Conservation (phyloP, 2,888 invertebrate genomes). For the Metallyticus violacea region DNA sequence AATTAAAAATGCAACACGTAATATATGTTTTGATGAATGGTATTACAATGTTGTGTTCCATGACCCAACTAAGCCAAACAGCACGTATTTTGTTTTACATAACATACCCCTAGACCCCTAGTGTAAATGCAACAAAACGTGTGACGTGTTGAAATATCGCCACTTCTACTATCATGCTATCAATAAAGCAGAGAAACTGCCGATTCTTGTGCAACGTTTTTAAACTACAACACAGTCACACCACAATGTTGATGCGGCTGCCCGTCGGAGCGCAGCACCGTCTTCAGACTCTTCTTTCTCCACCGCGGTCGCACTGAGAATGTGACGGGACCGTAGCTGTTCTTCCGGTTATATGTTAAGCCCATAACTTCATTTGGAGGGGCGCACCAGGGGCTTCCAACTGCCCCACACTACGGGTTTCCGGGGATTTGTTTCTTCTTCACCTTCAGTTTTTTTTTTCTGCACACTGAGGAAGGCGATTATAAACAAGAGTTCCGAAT, state of each 20-base stretch:
- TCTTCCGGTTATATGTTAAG: slow-evolving; percentile 25
- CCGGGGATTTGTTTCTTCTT: background rate
- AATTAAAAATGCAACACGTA: too few relatives aligned
- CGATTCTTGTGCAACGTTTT: too few relatives aligned
- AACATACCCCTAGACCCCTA: too few relatives aligned
- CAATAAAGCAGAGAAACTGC: too few relatives aligned
- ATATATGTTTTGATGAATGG: too few relatives aligned
- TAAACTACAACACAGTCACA: too few relatives aligned
- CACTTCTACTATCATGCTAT: too few relatives aligned
- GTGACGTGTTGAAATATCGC: too few relatives aligned
- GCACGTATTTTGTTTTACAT: too few relatives aligned
- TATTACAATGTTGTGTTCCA: too few relatives aligned
- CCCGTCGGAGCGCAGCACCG: background rate
- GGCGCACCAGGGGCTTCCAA: background rate
- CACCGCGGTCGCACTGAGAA: background rate
- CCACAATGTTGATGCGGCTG: background rate
- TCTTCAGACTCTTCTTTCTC: background rate
- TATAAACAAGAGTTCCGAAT: background rate
- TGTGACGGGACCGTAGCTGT: background rate
- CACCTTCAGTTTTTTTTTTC: background rate
- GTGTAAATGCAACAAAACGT: too few relatives aligned
- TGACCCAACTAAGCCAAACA: too few relatives aligned
- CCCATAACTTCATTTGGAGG: slow-evolving; percentile 21
- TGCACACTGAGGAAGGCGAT: background rate
- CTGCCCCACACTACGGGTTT: background rate